phyloP scores from a whole-genome alignment of 2,888 invertebrate species.

The Prosapia bicincta region DNA sequence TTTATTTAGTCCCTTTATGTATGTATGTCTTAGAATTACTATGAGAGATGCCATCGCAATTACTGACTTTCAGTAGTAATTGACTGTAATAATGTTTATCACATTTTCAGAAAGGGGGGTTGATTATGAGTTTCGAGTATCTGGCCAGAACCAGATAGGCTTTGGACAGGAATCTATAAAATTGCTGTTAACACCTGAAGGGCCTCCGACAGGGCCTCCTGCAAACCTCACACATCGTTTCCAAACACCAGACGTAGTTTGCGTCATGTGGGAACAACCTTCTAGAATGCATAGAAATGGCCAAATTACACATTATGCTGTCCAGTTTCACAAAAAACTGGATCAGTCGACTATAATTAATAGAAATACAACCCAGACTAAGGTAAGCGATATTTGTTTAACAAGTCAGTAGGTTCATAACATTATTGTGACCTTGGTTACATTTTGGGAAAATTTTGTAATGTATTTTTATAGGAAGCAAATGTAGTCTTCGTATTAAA shows the following conservation, averaged over 20 bases:
- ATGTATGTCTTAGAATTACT: no score
- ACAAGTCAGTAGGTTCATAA: no score
- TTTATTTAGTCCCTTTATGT: no score
- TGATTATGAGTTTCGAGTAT: constrained; percentile 94
- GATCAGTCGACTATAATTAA: constrained; percentile 77
- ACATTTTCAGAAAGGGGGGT: constrained; percentile 72
- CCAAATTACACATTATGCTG: constrained; percentile 84
- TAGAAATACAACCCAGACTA: constrained; percentile 70
- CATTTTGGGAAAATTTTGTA: no score
- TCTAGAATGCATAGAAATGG: constrained; percentile 87
- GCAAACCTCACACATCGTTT: constrained; percentile 80
- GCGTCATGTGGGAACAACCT: constrained; percentile 87
- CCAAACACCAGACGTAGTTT: constrained; percentile 90
- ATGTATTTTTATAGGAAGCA: no score
- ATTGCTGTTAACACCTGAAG: constrained; percentile 91
- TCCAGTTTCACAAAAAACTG: constrained; percentile 86
- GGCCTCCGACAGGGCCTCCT: constrained; percentile 84
- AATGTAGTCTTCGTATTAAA: no score
- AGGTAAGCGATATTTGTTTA: no score
- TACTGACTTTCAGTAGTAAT: no score
- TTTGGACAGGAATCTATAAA: constrained; percentile 92
- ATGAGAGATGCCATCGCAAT: no score
- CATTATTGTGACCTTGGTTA: no score
- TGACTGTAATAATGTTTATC: no score
- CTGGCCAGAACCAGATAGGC: constrained; percentile 93